Evolutionary conservation across 2,888 invertebrate genomes (phyloP).

Genomic region (Callinectes sapidus): DNA sequence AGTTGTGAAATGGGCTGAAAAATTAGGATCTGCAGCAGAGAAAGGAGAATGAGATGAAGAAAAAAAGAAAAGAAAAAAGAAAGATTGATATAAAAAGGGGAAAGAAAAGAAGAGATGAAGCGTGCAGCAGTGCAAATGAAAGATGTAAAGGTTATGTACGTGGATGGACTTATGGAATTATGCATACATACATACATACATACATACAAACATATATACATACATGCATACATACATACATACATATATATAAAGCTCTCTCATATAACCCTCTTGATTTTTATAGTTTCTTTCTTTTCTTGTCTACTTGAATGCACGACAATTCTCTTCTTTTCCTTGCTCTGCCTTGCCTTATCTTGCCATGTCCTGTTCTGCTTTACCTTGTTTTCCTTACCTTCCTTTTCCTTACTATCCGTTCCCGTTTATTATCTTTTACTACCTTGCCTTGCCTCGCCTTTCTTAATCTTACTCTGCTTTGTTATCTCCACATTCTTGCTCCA

Average conservation of each 20-base stretch:
- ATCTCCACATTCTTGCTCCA: no score
- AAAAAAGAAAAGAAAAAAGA: background rate
- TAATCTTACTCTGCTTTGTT: background rate
- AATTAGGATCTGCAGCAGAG: background rate
- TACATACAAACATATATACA: background rate
- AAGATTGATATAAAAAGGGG: background rate
- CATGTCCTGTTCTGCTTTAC: no score
- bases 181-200: background rate
- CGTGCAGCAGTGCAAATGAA: background rate
- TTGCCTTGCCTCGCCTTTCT: background rate
- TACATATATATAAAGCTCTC: background rate
- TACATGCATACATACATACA: background rate
- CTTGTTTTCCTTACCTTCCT: background rate
- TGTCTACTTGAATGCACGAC: background rate
- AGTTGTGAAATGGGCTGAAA: slow-evolving; percentile 10
- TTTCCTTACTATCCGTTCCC: background rate
- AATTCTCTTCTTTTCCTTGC: no score
- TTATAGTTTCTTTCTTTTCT: background rate
- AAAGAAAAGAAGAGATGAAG: background rate
- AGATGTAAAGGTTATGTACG: background rate
- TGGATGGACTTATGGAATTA: background rate
- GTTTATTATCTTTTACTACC: background rate
- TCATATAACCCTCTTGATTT: background rate
- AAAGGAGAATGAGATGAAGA: background rate
- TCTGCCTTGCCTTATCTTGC: background rate